phyloP scores from a whole-genome alignment of 2,888 invertebrate species.

The Digitonthophagus gazella region DNA sequence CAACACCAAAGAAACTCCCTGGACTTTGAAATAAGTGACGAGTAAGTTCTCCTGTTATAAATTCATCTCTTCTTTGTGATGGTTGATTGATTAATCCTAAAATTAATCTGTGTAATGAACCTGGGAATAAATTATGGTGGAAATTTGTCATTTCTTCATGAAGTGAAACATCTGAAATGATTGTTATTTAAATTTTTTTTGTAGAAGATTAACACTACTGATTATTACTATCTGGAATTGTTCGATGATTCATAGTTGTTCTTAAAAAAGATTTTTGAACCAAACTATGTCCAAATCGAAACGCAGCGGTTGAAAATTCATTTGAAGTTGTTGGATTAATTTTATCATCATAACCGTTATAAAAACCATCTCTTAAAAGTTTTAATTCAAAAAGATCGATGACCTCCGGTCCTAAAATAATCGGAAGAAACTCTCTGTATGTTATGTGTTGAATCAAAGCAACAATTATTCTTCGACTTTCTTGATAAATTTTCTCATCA shows the following conservation, averaged over 20 bases:
- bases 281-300: constrained; percentile 83
- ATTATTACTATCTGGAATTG: constrained; percentile 66
- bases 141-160: constrained; percentile 74
- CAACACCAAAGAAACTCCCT: constrained; percentile 74
- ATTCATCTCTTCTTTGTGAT: constrained; percentile 77
- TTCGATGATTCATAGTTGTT: constrained; percentile 67
- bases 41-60: constrained; percentile 76
- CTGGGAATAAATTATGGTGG: constrained; percentile 70
- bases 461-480: constrained; percentile 76
- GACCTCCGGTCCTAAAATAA: constrained; percentile 75
- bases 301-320: constrained; percentile 78
- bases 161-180: constrained; percentile 71
- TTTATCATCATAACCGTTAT: constrained; percentile 65
- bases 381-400: constrained; percentile 74
- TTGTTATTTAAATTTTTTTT: too few relatives aligned
- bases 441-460: constrained; percentile 83
- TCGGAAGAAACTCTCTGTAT: constrained; percentile 78
- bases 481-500: constrained; percentile 84
- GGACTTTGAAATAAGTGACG: constrained; percentile 79
- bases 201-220: constrained; percentile 23
- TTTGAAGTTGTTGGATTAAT: constrained; percentile 75
- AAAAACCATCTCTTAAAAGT: constrained; percentile 66
- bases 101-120: constrained; percentile 75
- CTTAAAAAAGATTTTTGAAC: constrained; percentile 77
- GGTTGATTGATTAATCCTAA: constrained; percentile 76